Base-by-base conservation (phyloP, 2,888 invertebrate genomes). In the Ethmia dodecea region DNA sequence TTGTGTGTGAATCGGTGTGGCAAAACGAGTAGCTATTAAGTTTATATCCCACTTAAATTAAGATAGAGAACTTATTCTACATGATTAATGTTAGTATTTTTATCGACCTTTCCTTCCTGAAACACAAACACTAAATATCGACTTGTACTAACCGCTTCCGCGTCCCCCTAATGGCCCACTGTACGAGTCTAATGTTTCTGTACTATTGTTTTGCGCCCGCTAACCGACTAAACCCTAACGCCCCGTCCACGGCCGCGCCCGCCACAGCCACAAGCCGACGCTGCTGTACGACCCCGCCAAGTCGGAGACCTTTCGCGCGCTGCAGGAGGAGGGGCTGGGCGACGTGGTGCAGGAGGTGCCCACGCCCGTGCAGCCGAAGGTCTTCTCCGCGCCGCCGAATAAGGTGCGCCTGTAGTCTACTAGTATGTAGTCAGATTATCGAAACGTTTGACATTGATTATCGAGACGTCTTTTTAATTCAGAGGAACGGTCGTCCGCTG, bases 261-360 rank as follows among this genome's bases (percentile, higher is more conserved):
- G 43, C 43, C 35, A 38, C 74, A 89, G 89, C 62, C 78, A 84
- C 75, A 91, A 90, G 89, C 91, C 91, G 75, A 91, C 92, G 49
- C 79, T 91, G 70, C 90, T 89, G 70, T 96, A 92, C 88, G 95
- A 96, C 88, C 95, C 95, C 54, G 92, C 93, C 72, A 92, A 93
- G 88, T 95, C 95, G 68, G 95, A 95, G 78, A 94, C 95, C 39
- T 95, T 90, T 89, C 93, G 92, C 87, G 94, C 93, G 61, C 90
- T 96, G 46, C 93, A 94, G 78, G 95, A 95, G 78, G 90, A 91
- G 50, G 90, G 90, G 52, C 76, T 88, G 31, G 92, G 90, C 45
- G 90, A 89, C 65, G 72, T 78, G 35, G 84, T 90, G 52, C 91
- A 91, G 43, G 93, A 93, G 79, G 89, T 92, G 56, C 89, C 89